Evolutionary conservation across 2,888 invertebrate genomes (phyloP), one percentile per base, ranked within the genome.

Genomic region (Drepana falcataria): DNA sequence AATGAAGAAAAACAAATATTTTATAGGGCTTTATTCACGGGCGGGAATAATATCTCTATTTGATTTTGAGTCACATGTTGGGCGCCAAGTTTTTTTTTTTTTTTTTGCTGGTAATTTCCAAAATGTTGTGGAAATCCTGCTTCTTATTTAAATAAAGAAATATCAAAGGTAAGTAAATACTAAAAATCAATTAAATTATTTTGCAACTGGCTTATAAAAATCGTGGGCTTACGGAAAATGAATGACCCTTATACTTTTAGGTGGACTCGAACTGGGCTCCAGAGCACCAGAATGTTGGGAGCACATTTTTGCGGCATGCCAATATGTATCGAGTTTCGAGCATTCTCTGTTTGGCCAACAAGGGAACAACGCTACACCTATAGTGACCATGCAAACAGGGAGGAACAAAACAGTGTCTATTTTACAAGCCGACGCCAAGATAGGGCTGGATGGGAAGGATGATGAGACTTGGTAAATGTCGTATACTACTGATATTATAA

Each of bases 231-330:
- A 9, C 2, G 0, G 7, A 9, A 33, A 47, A 35, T 55, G 51
- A 55, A 56, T n/a, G 21, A 1, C 35, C 2, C 47, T 55, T 53
- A 51, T 47, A 7, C 1, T 58, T 53, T 4, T 57, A 81, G 93
- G 95, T 58, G 98, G 98, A 2, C 89, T 99, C 53, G 98, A 98
- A 75, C 92, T 98, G 4, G 98, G 97, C 3, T 97, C 97, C 47
- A 97, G 98, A 74, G 96, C 98, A 35, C 93, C 96, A 33, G 96
- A 97, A 64, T 98, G 98, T 73, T 99, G 99, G 99, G 96, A 96
- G 61, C 98, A 99, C 77, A 96, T 99, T 58, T 97, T 99, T 78
- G 95, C 96, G 71, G 98, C 98, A 34, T 98, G 98, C 68, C 95
- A 98, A 47, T 98, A 98, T 78, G 96, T 98, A 4, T 96, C 97